Evolutionary conservation across 2,888 invertebrate species (phyloP).

Genomic region (Pristionchus arcanus): DNA sequence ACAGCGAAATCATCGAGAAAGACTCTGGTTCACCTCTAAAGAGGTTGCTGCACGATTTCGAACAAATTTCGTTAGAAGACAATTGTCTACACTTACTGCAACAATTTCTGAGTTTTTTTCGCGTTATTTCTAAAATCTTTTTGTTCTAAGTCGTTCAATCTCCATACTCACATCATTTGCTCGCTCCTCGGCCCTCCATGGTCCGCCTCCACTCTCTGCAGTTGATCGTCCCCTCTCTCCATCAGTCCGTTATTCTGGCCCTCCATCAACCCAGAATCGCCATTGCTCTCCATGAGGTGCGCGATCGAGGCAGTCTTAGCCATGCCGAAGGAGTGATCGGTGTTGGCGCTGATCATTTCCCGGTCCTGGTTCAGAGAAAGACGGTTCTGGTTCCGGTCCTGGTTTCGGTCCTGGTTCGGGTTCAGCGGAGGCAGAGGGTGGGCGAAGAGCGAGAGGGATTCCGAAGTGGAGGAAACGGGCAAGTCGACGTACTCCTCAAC

Average conservation of each 20-base stretch:
- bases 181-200: background rate
- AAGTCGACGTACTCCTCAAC: slow-evolving; percentile 53
- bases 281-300: background rate
- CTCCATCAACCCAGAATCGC: background rate
- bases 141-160: background rate
- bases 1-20: too few relatives aligned
- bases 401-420: background rate
- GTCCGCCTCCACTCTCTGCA: slow-evolving; percentile 6
- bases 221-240: background rate
- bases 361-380: background rate
- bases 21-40: too few relatives aligned
- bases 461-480: slow-evolving; percentile 35
- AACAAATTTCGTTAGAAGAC: too few relatives aligned
- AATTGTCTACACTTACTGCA: too few relatives aligned
- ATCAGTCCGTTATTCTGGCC: background rate
- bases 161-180: background rate
- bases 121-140: too few relatives aligned
- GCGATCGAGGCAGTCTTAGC: background rate
- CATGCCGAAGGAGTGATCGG: background rate
- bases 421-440: background rate
- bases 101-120: too few relatives aligned
- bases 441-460: slow-evolving; percentile 33
- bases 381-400: too few relatives aligned
- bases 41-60: too few relatives aligned
- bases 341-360: background rate